phyloP scores from a whole-genome alignment of 1,140 invertebrate species.

The Ceratina japonica region DNA sequence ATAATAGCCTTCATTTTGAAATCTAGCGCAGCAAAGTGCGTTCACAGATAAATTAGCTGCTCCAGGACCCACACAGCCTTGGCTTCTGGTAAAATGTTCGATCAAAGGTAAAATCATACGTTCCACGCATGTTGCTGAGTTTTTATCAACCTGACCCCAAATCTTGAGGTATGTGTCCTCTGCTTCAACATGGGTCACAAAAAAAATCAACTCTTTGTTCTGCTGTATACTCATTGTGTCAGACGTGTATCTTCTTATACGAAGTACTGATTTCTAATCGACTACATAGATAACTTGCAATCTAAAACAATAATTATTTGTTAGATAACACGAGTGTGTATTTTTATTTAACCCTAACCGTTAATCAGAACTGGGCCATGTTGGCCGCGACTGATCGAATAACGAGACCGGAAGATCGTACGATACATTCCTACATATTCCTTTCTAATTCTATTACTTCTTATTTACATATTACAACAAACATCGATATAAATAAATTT shows the following conservation, averaged over 20 bases:
- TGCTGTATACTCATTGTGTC: slow-evolving; percentile 32
- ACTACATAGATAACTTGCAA: slow-evolving; percentile 12
- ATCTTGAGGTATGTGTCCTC: slow-evolving; percentile 84
- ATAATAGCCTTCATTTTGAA: slow-evolving; percentile 83
- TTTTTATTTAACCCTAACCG: slow-evolving; percentile 25
- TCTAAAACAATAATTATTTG: slow-evolving; percentile 24
- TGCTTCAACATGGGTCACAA: slow-evolving; percentile 84
- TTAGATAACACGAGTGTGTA: neutral
- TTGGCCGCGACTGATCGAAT: slow-evolving; percentile 11
- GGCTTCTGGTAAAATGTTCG: slow-evolving; percentile 77
- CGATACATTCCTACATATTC: neutral
- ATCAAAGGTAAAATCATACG: slow-evolving; percentile 77
- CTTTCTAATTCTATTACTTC: neutral
- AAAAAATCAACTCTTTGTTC: slow-evolving; percentile 64
- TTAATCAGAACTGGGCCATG: slow-evolving; percentile 23
- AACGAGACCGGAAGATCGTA: slow-evolving; percentile 18
- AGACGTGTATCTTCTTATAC: neutral
- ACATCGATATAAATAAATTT: neutral
- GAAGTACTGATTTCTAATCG: neutral
- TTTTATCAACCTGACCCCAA: slow-evolving; percentile 83
- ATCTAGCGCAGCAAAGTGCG: slow-evolving; percentile 83
- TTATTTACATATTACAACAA: neutral
- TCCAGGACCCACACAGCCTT: slow-evolving; percentile 67
- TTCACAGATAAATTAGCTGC: slow-evolving; percentile 76
- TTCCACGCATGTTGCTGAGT: slow-evolving; percentile 80